These are phyloP conservation scores for Pristionchus entomophagus DNA, from an alignment of 2,888 invertebrate species.

Conservation along the genomic window DNA sequence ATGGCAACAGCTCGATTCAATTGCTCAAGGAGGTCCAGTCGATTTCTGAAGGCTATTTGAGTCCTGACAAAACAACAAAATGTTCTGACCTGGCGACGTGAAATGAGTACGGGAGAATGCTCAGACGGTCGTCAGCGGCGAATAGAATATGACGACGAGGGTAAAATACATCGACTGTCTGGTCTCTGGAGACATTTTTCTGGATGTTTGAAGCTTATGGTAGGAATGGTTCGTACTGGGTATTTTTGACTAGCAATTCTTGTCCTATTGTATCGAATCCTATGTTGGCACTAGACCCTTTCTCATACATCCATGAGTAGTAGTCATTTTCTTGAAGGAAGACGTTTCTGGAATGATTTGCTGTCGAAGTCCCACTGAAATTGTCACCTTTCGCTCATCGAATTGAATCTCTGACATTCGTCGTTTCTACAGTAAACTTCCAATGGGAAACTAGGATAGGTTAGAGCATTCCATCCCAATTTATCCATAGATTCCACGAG, in stretches of 20 bases:
- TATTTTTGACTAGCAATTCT: background rate
- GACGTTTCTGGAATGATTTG: background rate
- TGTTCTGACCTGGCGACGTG: background rate
- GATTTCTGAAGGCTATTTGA: background rate
- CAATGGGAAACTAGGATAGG: background rate
- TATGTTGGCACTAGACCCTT: background rate
- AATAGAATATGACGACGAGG: background rate
- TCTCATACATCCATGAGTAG: background rate
- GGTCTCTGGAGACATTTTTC: background rate
- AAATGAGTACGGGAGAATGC: background rate
- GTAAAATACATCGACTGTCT: background rate
- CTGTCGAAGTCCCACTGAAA: background rate
- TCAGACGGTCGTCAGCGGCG: constrained; percentile 2
- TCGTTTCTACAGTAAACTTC: background rate
- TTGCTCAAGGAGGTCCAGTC: background rate
- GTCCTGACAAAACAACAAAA: no score
- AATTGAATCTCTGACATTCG: background rate
- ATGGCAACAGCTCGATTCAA: background rate
- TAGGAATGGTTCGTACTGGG: background rate
- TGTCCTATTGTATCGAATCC: constrained; percentile 10
- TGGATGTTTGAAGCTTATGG: no score
- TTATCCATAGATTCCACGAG: background rate
- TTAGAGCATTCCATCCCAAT: background rate
- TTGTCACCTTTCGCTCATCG: background rate
- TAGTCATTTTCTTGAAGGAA: background rate